Evolutionary conservation across 1,140 invertebrate genomes (phyloP).

Genomic region (Proctacanthus coquilletti): DNA sequence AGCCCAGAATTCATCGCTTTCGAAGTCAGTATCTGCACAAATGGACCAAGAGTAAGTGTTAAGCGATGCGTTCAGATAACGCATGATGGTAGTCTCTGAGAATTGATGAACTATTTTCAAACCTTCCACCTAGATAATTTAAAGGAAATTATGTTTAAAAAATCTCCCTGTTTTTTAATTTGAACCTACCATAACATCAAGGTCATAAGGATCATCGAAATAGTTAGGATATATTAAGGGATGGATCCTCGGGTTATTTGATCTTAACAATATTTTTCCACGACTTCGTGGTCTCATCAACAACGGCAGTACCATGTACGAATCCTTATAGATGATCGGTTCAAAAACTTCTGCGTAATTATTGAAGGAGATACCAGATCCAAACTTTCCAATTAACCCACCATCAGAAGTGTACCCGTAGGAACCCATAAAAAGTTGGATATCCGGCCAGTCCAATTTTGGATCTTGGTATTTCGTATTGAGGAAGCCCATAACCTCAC

Average conservation of each 20-base stretch:
- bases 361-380: slow-evolving; percentile 46
- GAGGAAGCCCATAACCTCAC: slow-evolving; percentile 60
- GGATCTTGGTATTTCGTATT: slow-evolving; percentile 53
- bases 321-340: slow-evolving; percentile 46
- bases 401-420: slow-evolving; percentile 59
- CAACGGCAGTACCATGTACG: slow-evolving; percentile 47
- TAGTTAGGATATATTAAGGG: slow-evolving; percentile 75
- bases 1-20: slow-evolving; percentile 45
- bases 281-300: slow-evolving; percentile 52
- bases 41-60: slow-evolving; percentile 44
- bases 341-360: slow-evolving; percentile 50
- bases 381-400: slow-evolving; percentile 48
- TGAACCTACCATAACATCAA: slow-evolving; percentile 44
- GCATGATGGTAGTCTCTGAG: slow-evolving; percentile 45
- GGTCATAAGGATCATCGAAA: slow-evolving; percentile 48
- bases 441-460: slow-evolving; percentile 53
- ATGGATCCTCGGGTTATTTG: slow-evolving; percentile 47
- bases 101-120: slow-evolving; percentile 49
- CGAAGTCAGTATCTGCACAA: slow-evolving; percentile 33
- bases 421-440: slow-evolving; percentile 57
- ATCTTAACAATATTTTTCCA: slow-evolving; percentile 48
- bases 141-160: slow-evolving; percentile 4
- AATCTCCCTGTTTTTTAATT: slow-evolving; percentile 4
- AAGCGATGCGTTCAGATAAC: slow-evolving; percentile 41
- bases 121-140: slow-evolving; percentile 44